Base-by-base conservation (phyloP, 1,140 invertebrate genomes). In the Drosophila insularis region DNA sequence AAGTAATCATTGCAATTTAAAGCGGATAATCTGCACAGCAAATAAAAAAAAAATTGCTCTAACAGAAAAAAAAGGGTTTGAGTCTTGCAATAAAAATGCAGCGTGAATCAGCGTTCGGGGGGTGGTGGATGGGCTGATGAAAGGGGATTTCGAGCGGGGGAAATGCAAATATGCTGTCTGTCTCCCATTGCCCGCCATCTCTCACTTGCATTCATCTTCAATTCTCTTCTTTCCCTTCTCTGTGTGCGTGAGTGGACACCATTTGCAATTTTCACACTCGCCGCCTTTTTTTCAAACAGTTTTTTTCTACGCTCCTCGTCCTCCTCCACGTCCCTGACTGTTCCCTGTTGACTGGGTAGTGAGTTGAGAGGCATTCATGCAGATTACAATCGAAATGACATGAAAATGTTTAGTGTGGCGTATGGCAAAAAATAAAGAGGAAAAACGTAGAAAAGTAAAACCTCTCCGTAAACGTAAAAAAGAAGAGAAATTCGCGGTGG, bases 361-460 rank as follows among this genome's bases (percentile, higher is more conserved):
- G 21, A 50, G 19, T 74, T 56, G 69, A 50, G 67, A 74, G 67
- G 70, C 85, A 90, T 81, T 90, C 86, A 90, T 90, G 81, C 80
- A 90, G 86, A 90, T 90, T 90, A 90, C 86, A 90, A 90, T 90
- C 86, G 86, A 90, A 89, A 86, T 90, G 86, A 90, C 86, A 90
- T 90, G 86, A 90, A 89, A 90, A 90, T 90, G 86, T 89, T 90
- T 90, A 89, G 81, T 82, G 75, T 89, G 80, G 85, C 85, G 77
- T 77, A 64, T 77, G 70, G 69, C 53, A 76, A 56, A 58, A 67
- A 65, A 65, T 63, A 59, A 27, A 27, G 27, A 27, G 37, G n/a
- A 32, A 32, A 46, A 19, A 13, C 27, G 35, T 60, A 66, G 27
- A 55, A 27, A 6, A 27, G 27, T 27, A 27, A 50, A 71, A 39